A percentile compares a stretch with the other conserved stretches of the same genome.
Evolutionary conservation across 2,888 invertebrate genomes (phyloP).

Genomic region (Arge pagana): DNA sequence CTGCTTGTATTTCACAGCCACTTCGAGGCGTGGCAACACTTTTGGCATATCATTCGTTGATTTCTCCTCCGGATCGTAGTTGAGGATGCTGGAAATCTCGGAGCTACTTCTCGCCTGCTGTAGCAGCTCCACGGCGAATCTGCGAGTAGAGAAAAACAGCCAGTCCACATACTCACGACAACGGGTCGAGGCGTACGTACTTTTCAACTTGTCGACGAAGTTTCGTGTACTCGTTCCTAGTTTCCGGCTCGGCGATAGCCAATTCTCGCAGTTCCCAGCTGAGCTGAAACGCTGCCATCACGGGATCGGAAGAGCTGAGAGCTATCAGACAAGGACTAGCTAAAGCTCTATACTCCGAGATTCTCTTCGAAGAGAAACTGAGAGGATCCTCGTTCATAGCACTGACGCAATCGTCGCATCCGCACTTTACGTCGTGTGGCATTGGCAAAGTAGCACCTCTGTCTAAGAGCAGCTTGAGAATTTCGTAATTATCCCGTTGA

Average conservation of each 20-base stretch:
- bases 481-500: slow-evolving; percentile 94
- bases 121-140: slow-evolving; percentile 86
- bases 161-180: neutral
- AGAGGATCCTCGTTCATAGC: slow-evolving; percentile 74
- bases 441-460: slow-evolving; percentile 89
- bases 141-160: slow-evolving; percentile 26
- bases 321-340: slow-evolving; percentile 94
- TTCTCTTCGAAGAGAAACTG: slow-evolving; percentile 82
- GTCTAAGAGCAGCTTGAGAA: slow-evolving; percentile 89
- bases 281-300: slow-evolving; percentile 91
- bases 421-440: slow-evolving; percentile 89
- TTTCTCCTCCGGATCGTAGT: slow-evolving; percentile 82
- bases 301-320: slow-evolving; percentile 88
- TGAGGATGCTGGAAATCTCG: slow-evolving; percentile 91
- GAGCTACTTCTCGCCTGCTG: slow-evolving; percentile 91
- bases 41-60: slow-evolving; percentile 27
- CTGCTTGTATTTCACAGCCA: slow-evolving; percentile 93
- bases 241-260: slow-evolving; percentile 92
- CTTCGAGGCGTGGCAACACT: slow-evolving; percentile 76
- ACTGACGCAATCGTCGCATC: slow-evolving; percentile 85
- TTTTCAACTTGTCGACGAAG: slow-evolving; percentile 84
- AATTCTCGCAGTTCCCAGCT: slow-evolving; percentile 93
- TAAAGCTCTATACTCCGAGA: slow-evolving; percentile 91
- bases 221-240: slow-evolving; percentile 86
- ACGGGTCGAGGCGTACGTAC: slow-evolving; percentile 28